Conservation (phyloP, 1,140 invertebrate species). For the Medauroidea extradentata region DNA sequence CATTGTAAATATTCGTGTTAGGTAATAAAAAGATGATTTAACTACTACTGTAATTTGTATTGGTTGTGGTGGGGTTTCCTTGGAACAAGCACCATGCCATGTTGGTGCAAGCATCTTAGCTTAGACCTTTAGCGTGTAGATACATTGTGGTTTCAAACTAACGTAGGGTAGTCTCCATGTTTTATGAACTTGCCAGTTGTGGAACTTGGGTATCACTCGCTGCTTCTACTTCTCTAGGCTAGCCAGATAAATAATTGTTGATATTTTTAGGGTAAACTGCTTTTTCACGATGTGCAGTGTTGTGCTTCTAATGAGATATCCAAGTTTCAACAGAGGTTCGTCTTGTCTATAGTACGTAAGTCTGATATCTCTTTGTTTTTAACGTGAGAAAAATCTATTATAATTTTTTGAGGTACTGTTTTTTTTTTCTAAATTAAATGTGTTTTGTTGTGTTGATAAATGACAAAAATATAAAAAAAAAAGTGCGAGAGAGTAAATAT, state of each 20-base stretch:
- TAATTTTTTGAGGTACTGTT: neutral
- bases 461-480: neutral
- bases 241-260: too few species aligned
- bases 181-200: slow-evolving; percentile 1
- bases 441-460: slow-evolving; percentile 7
- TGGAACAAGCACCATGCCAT: neutral
- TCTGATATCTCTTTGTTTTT: neutral
- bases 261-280: neutral
- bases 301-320: neutral
- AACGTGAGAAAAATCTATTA: neutral
- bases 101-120: neutral
- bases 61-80: neutral
- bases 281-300: neutral
- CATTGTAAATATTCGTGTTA: slow-evolving; percentile 2
- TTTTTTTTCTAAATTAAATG: neutral
- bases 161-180: neutral
- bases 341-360: neutral
- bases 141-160: neutral
- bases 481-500: slow-evolving; percentile 4
- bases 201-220: neutral
- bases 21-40: neutral
- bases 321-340: slow-evolving; percentile 2
- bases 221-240: too few species aligned
- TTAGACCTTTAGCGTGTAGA: neutral
- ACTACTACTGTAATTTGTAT: neutral